A percentile compares a stretch with the other conserved stretches of the same genome.
These are phyloP conservation scores for Nesoenas mayeri DNA, from an alignment of 2,113 vertebrate genomes.

Conservation along the genomic window DNA sequence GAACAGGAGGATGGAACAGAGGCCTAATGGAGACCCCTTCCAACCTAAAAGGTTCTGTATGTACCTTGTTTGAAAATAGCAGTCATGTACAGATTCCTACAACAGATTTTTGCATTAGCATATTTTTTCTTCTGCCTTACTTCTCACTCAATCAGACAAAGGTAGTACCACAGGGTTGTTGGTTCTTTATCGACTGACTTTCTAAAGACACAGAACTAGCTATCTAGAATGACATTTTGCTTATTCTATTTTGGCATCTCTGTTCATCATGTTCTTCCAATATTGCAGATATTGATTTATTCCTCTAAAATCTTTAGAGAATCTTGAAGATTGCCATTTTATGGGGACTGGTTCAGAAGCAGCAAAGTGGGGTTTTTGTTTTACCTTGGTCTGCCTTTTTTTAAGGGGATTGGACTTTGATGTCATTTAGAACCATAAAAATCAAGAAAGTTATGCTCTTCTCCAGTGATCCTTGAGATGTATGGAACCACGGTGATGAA, in stretches of 20 bases:
- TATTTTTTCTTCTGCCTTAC: neutral
- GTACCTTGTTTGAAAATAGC: neutral
- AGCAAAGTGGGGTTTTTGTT: accelerated
- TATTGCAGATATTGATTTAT: neutral
- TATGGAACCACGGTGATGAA: neutral
- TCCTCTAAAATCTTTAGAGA: neutral
- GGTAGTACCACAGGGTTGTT: neutral
- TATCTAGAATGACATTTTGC: neutral
- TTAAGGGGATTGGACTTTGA: neutral
- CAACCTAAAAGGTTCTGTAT: neutral
- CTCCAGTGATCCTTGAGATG: neutral
- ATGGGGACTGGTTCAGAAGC: neutral
- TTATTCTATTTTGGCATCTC: neutral
- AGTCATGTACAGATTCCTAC: neutral
- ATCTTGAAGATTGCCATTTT: neutral
- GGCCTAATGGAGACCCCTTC: neutral
- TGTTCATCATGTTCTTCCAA: neutral
- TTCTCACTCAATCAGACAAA: neutral
- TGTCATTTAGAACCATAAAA: neutral
- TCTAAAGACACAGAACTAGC: neutral
- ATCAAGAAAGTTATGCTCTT: neutral
- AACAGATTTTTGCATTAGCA: neutral
- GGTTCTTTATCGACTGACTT: neutral
- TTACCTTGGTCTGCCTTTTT: neutral
- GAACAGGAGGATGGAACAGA: neutral